Evolutionary conservation across 2,113 vertebrate species (phyloP).

Genomic region (Thamnaconus septentrionalis): DNA sequence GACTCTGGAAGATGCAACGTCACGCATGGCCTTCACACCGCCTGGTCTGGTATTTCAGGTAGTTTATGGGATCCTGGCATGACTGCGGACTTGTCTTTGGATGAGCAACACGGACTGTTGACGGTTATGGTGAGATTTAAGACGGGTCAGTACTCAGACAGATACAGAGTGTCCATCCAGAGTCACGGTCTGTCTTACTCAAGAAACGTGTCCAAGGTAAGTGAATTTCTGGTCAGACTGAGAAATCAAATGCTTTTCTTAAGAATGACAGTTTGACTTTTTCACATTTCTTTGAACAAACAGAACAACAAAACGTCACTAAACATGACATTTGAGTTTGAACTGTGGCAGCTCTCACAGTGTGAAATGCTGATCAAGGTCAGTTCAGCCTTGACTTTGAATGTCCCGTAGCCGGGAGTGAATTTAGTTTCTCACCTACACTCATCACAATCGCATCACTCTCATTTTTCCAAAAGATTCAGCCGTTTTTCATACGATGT

Average conservation of each 20-base stretch:
- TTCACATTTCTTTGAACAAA: neutral
- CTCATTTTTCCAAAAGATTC: slow-evolving; percentile 52
- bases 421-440: too few relatives aligned
- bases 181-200: slow-evolving; percentile 20
- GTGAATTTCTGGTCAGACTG: neutral
- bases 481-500: slow-evolving; percentile 68
- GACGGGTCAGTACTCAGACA: slow-evolving; percentile 56
- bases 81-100: neutral
- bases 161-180: slow-evolving; percentile 62
- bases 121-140: slow-evolving; percentile 56
- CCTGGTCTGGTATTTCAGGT: slow-evolving; percentile 52
- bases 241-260: neutral
- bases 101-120: slow-evolving; percentile 1
- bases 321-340: slow-evolving; percentile 61
- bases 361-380: slow-evolving; percentile 59
- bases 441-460: neutral
- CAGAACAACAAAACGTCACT: slow-evolving; percentile 59
- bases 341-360: slow-evolving; percentile 18
- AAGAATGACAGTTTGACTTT: neutral
- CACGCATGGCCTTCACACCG: neutral
- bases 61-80: slow-evolving; percentile 66
- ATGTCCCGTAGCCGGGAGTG: neutral
- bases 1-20: neutral
- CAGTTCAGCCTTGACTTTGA: slow-evolving; percentile 31
- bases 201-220: slow-evolving; percentile 59